Evolutionary conservation across 2,888 invertebrate genomes (phyloP).

Genomic region (Phyto melanocephala): DNA sequence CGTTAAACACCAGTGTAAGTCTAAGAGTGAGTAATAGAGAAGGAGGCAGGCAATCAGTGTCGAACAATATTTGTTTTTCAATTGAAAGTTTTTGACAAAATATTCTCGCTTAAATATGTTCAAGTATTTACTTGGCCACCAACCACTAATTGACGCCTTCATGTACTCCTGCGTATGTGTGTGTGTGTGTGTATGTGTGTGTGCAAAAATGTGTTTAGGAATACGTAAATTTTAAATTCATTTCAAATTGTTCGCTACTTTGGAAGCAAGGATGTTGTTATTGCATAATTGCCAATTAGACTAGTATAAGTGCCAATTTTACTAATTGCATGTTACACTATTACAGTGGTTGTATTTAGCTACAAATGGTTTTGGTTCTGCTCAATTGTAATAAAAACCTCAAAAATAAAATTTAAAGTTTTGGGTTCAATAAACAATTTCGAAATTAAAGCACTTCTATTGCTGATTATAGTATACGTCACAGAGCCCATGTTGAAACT

Average conservation of each 20-base stretch:
- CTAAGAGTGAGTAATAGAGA: not conserved
- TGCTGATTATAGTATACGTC: too few relatives aligned
- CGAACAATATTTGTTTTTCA: slow-evolving; percentile 43
- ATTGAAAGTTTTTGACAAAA: slow-evolving; percentile 55
- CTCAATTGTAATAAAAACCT: not conserved
- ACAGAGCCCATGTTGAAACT: too few relatives aligned
- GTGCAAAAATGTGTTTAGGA: not conserved
- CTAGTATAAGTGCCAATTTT: slow-evolving; percentile 50
- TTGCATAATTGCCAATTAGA: slow-evolving; percentile 52
- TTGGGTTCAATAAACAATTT: too few relatives aligned
- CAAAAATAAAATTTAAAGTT: too few relatives aligned
- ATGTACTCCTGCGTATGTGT: not conserved
- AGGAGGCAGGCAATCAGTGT: slow-evolving; percentile 42
- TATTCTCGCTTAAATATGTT: slow-evolving; percentile 58
- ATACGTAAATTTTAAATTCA: slow-evolving; percentile 46
- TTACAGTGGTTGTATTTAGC: slow-evolving; percentile 28
- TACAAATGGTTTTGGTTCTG: slow-evolving; percentile 31
- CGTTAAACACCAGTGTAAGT: not conserved
- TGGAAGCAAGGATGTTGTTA: slow-evolving; percentile 43
- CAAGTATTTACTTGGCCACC: slow-evolving; percentile 39
- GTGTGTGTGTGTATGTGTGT: not conserved
- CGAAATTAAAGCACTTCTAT: too few relatives aligned
- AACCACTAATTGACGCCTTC: slow-evolving; percentile 48
- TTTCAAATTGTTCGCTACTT: slow-evolving; percentile 45
- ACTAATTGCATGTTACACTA: slow-evolving; percentile 60